A percentile compares a stretch with the other conserved stretches of the same genome.
phyloP scores from a whole-genome alignment of 2,113 vertebrate genomes.

The Sebastes schlegelii region DNA sequence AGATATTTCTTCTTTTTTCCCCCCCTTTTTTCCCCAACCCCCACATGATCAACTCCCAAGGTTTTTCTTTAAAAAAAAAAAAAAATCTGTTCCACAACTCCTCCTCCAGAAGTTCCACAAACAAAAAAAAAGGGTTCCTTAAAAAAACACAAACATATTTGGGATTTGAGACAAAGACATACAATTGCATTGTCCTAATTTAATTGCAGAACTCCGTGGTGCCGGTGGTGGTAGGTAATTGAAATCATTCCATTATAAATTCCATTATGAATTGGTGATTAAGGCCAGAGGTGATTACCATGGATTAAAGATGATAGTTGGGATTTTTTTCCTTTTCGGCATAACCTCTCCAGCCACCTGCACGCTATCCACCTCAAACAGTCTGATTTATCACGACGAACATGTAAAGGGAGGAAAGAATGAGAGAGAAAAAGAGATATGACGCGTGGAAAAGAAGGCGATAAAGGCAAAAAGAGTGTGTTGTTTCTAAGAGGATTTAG shows the following conservation, averaged over 20 bases:
- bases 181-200: constrained; percentile 69
- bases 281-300: constrained; percentile 93
- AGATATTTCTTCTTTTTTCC: constrained; percentile 69
- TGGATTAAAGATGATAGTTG: constrained; percentile 93
- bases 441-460: constrained; percentile 5
- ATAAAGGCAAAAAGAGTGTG: constrained; percentile 72
- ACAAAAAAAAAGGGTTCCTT: constrained; percentile 72
- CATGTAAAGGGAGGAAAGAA: constrained; percentile 18
- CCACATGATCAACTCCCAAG: constrained; percentile 55
- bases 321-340: constrained; percentile 47
- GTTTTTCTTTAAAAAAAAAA: constrained; percentile 30
- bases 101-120: constrained; percentile 87
- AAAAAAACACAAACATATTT: constrained; percentile 48
- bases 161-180: constrained; percentile 58
- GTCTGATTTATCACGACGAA: constrained; percentile 35
- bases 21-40: constrained; percentile 26
- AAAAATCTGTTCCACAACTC: constrained; percentile 78
- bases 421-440: background rate
- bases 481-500: constrained; percentile 73
- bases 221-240: constrained; percentile 92
- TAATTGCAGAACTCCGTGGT: constrained; percentile 68
- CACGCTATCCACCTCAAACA: constrained; percentile 76
- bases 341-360: constrained; percentile 85
- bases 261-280: constrained; percentile 98
- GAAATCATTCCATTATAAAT: constrained; percentile 99